A percentile compares a stretch with the other conserved stretches of the same genome.
Evolutionary conservation across 2,888 invertebrate species (phyloP).

Genomic region (Deroplatys truncata): DNA sequence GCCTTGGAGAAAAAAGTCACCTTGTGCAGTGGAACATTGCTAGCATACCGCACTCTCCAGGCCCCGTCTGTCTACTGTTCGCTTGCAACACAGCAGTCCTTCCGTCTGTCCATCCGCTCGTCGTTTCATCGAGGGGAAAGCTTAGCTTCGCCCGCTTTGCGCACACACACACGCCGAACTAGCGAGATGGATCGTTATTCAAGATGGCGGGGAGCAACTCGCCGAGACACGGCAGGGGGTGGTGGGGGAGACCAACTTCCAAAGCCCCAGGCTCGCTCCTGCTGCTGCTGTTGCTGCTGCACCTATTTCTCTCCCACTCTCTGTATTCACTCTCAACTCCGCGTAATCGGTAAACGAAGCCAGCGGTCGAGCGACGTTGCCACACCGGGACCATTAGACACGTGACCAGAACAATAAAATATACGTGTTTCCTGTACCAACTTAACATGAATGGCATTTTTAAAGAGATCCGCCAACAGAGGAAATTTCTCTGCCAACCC

Average conservation of each 20-base stretch:
- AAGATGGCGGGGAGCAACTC: conserved; percentile 25
- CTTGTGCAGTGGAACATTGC: background rate
- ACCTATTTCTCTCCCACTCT: background rate
- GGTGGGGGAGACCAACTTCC: background rate
- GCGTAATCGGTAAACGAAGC: conserved; percentile 6
- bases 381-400: background rate
- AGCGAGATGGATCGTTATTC: conserved; percentile 31
- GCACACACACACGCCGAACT: background rate
- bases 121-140: conserved; percentile 4
- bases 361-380: background rate
- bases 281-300: background rate
- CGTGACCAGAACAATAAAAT: conserved; percentile 12
- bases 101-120: background rate
- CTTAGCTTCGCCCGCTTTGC: background rate
- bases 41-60: background rate
- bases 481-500: background rate
- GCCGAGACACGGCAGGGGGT: background rate
- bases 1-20: background rate
- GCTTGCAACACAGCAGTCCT: background rate
- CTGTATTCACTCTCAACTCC: background rate
- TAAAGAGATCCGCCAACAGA: background rate
- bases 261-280: background rate
- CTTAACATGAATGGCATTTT: conserved; percentile 10
- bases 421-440: conserved; percentile 7
- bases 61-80: background rate